Evolutionary conservation across 35 echinoderm and acorn worm genomes (phyloP).

Genomic region (Ophiothrix spiculata): DNA sequence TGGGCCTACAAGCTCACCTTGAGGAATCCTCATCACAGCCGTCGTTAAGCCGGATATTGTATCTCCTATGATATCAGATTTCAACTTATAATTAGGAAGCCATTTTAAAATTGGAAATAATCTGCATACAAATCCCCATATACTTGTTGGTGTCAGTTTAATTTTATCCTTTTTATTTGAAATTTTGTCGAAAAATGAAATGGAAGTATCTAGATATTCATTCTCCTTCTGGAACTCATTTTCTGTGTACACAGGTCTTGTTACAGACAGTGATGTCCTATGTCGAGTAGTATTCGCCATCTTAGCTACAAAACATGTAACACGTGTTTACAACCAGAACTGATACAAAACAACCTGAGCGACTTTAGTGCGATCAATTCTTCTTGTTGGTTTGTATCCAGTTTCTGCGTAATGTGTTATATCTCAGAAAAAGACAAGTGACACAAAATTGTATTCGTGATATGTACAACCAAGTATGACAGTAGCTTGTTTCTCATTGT

Average conservation of each 20-base stretch:
- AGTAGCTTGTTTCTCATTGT: too few species aligned
- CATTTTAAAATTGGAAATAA: conserved; percentile 62
- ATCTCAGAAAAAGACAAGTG: too few species aligned
- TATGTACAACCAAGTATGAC: too few species aligned
- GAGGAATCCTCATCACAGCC: conserved; percentile 55
- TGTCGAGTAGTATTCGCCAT: too few species aligned
- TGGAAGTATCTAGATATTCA: background rate
- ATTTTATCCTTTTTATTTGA: background rate
- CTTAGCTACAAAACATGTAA: too few species aligned
- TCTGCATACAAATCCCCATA: conserved; percentile 18
- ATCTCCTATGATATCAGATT: conserved; percentile 20
- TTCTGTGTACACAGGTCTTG: conserved; percentile 49
- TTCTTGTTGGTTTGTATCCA: too few species aligned
- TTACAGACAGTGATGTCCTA: conserved; percentile 4
- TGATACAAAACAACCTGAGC: too few species aligned
- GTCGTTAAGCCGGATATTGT: conserved; percentile 49
- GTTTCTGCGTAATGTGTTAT: too few species aligned
- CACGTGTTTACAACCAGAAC: too few species aligned
- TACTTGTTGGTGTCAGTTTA: background rate
- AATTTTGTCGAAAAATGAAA: background rate
- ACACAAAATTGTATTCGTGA: too few species aligned
- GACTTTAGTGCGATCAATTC: too few species aligned
- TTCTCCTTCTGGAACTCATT: conserved; percentile 34
- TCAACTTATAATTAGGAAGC: conserved; percentile 61
- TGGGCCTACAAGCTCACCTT: too few species aligned